A percentile compares a stretch with the other conserved stretches of the same genome.
phyloP scores from a whole-genome alignment of 2,113 vertebrate species.

The Gadus chalcogrammus region DNA sequence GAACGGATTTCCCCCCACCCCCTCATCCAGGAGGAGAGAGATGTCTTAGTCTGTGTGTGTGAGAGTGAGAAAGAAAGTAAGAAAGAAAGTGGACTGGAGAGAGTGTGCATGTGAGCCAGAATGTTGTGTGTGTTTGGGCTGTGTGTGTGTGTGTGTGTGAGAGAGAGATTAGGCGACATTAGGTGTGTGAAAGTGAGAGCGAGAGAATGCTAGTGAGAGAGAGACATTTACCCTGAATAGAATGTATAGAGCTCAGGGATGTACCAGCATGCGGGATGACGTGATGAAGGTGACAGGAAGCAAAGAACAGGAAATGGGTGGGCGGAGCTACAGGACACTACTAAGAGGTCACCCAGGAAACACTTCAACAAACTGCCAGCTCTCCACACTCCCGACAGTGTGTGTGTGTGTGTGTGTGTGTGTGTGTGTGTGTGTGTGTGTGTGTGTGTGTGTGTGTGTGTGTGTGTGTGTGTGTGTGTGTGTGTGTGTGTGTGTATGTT shows the following conservation, averaged over 20 bases:
- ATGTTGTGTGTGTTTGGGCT: too few species aligned
- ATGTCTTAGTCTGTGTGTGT: conserved; percentile 11
- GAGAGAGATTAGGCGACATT: background rate
- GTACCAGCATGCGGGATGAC: conserved; percentile 57
- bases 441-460: background rate
- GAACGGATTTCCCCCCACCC: conserved; percentile 55
- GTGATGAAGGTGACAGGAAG: conserved; percentile 28
- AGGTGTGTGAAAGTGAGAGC: background rate
- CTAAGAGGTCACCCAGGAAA: conserved; percentile 51
- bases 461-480: conserved; percentile 17
- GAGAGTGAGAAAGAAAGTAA: conserved; percentile 24
- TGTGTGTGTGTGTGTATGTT: conserved; percentile 3
- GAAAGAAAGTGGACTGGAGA: background rate
- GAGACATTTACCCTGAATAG: conserved; percentile 50
- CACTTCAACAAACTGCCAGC: conserved; percentile 62
- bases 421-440: conserved; percentile 10
- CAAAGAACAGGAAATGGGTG: background rate
- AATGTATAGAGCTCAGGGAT: conserved; percentile 67
- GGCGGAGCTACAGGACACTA: conserved; percentile 40
- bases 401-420: conserved; percentile 29
- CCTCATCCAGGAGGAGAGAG: conserved; percentile 40
- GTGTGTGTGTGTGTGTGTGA: conserved; percentile 9
- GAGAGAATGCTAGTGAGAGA: background rate
- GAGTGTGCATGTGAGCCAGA: too few species aligned
- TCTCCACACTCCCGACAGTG: conserved; percentile 54